Conservation (phyloP, 64 coral and sea anemone species). For the Cladopsammia gracilis region DNA sequence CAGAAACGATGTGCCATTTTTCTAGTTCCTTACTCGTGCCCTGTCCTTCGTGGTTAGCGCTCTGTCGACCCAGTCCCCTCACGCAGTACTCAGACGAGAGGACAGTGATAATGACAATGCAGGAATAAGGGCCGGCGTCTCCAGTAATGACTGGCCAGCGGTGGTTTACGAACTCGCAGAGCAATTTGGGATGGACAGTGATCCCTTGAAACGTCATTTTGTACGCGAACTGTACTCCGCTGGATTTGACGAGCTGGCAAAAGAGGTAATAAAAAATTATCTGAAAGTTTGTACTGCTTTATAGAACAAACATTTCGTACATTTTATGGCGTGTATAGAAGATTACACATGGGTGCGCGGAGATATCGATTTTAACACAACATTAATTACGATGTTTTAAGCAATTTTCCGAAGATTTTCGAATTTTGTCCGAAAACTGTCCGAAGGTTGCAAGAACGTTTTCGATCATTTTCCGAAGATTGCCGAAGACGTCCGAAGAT, state of each 20-base stretch:
- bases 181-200: conserved; percentile 83
- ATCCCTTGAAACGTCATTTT: conserved; percentile 74
- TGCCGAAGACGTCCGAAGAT: too few species aligned
- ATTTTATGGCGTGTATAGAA: too few species aligned
- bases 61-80: conserved; percentile 10
- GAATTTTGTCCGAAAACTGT: too few species aligned
- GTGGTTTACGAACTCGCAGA: conserved; percentile 75
- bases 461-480: too few species aligned
- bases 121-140: not conserved
- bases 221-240: conserved; percentile 83
- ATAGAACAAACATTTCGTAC: too few species aligned
- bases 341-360: too few species aligned
- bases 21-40: conserved; percentile 78
- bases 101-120: conserved; percentile 31
- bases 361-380: too few species aligned
- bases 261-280: conserved; percentile 62
- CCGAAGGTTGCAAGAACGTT: too few species aligned
- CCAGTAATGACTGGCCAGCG: conserved; percentile 74
- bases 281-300: too few species aligned
- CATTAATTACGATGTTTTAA: too few species aligned
- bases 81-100: conserved; percentile 14
- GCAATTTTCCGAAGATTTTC: too few species aligned
- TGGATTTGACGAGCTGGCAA: conserved; percentile 77
- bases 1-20: not conserved
- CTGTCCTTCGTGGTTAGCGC: conserved; percentile 65